Percentiles rank a stretch among this genome's conserved stretches.
Evolutionary conservation across 2,888 invertebrate species (phyloP).

Genomic region (Osedax fenrisi): DNA sequence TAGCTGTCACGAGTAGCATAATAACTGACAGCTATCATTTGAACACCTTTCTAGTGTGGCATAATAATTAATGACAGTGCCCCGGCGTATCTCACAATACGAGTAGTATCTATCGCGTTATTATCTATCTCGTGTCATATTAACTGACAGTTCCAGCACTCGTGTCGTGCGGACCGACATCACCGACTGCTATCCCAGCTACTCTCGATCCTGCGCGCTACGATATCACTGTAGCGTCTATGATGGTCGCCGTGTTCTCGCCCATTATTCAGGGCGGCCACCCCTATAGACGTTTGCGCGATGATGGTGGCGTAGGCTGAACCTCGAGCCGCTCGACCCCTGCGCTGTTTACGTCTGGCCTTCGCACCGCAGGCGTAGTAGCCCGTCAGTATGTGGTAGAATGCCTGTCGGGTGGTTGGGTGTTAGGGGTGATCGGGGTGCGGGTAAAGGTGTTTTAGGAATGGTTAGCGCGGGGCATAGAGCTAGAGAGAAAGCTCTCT

Average conservation of each 20-base stretch:
- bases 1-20: too few species aligned
- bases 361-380: slow-evolving; percentile 32
- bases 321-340: neutral
- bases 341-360: neutral
- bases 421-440: neutral
- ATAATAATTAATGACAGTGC: too few species aligned
- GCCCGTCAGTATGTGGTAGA: slow-evolving; percentile 43
- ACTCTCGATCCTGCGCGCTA: neutral
- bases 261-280: neutral
- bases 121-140: too few species aligned
- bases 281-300: neutral
- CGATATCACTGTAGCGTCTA: neutral
- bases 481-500: neutral
- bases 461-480: neutral
- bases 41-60: too few species aligned
- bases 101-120: too few species aligned
- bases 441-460: neutral
- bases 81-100: too few species aligned
- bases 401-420: slow-evolving; percentile 38
- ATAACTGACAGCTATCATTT: too few species aligned
- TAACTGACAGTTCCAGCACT: too few species aligned
- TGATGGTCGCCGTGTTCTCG: neutral
- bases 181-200: neutral
- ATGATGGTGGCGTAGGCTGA: neutral
- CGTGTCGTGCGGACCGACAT: too few species aligned